Evolutionary conservation across 2,888 invertebrate genomes (phyloP), one percentile per base, ranked within the genome.

Genomic region (Timema podura): DNA sequence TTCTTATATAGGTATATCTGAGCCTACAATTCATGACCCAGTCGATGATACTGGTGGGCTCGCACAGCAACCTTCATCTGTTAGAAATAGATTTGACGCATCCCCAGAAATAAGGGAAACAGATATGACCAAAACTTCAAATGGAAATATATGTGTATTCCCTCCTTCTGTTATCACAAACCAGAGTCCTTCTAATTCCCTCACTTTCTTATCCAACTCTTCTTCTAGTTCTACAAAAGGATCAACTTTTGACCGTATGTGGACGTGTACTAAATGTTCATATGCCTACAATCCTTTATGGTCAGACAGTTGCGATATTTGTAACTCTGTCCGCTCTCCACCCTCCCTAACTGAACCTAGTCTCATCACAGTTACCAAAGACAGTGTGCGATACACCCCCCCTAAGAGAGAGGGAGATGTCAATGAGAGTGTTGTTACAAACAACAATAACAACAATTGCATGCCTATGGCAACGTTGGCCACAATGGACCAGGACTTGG

Each of bases 231-330:
- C 70, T 68, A 71, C 72, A 57, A 65, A 59, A 46, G 68, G 64
- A 44, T 68, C 72, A 45, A 67, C 73, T 15, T 68, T 77, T 57
- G 78, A 78, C 67, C 74, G 92, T 76, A 91, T 92, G 88, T 95
- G 95, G 95, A 92, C 92, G 74, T 95, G 95, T 82, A 85, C 87
- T 71, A 91, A 91, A 81, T 96, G 95, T 82, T 93, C 93, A 79
- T 95, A 91, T 82, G 91, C 92, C 73, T 93, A 93, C 81, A 92
- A 95, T 83, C 90, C 91, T 74, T 86, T 92, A 79, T 91, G 90
- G 87, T 89, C 89, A 74, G 88, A 89, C 65, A 85, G 86, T 75
- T 95, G 95, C 81, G 92, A 92, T 82, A 92, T 92, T 76, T 95
- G 95, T 79, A 89, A 89, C 77, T 88, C 89, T 72, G 83, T 85